These are phyloP conservation scores for human (Homo sapiens) DNA, from an alignment of 2,113 vertebrate genomes.

Conservation along the genomic window DNA sequence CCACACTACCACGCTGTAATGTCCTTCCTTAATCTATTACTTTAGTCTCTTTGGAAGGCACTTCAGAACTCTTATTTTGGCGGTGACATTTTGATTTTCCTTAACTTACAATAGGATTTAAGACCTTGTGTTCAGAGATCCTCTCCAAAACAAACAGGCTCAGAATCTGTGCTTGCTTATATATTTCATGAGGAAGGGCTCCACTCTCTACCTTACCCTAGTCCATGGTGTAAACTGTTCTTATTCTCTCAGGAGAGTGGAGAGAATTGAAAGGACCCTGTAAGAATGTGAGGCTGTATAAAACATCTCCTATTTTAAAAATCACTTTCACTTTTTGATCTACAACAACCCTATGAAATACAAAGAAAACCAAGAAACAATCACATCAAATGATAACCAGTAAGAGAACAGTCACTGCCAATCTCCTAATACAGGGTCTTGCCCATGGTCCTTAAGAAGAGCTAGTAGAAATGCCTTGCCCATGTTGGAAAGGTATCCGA, in stretches of 20 bases:
- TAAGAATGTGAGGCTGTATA: not conserved
- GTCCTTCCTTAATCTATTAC: not conserved
- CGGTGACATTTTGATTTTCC: not conserved
- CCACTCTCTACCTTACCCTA: not conserved
- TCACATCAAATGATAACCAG: not conserved
- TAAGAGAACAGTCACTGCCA: not conserved
- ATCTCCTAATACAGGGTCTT: not conserved
- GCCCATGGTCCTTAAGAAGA: not conserved
- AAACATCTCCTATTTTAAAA: not conserved
- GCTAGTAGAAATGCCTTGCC: not conserved
- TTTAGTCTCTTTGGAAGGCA: not conserved
- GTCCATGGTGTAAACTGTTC: not conserved
- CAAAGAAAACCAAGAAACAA: not conserved
- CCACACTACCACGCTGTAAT: fast-evolving
- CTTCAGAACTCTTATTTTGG: not conserved
- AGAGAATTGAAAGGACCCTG: not conserved
- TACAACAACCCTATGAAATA: not conserved
- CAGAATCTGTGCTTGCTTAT: not conserved
- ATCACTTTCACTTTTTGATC: not conserved
- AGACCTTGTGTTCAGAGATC: not conserved
- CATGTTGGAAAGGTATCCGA: not conserved
- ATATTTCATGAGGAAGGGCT: not conserved
- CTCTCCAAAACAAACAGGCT: not conserved
- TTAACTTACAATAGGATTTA: not conserved
- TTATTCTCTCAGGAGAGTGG: not conserved